These are phyloP conservation scores for Mimachlamys varia DNA, from an alignment of 2,888 invertebrate species.

Conservation along the genomic window DNA sequence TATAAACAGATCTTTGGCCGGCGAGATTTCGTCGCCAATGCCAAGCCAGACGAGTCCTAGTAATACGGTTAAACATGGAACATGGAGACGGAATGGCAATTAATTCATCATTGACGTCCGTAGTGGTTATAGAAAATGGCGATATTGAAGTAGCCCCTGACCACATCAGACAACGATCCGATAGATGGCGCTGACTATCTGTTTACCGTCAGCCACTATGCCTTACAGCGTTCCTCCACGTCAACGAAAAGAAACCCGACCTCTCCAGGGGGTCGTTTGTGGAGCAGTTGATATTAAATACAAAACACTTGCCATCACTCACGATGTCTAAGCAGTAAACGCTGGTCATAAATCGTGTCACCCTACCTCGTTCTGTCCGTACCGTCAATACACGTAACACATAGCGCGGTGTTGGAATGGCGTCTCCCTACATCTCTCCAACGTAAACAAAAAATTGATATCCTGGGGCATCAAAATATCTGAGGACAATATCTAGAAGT, in stretches of 20 bases:
- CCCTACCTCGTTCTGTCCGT: background rate
- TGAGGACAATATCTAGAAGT: too few species aligned
- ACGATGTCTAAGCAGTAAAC: background rate
- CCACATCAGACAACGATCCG: conserved; percentile 13
- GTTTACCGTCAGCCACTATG: background rate
- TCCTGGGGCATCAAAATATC: too few species aligned
- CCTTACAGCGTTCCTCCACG: background rate
- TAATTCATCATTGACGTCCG: conserved; percentile 16
- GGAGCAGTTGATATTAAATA: background rate
- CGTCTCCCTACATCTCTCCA: too few species aligned
- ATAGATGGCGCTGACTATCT: background rate
- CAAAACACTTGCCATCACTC: background rate
- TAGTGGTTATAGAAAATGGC: background rate
- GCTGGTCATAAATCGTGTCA: background rate
- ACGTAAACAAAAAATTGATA: too few species aligned
- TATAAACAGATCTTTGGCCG: conserved; percentile 6
- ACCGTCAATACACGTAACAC: background rate
- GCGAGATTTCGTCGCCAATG: conserved; percentile 25
- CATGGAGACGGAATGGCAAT: background rate
- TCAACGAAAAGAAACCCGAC: background rate
- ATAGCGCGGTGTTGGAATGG: too few species aligned
- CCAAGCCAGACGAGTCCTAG: background rate
- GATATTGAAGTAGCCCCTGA: conserved; percentile 12
- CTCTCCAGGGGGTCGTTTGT: background rate
- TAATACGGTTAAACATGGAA: background rate